Evolutionary conservation across 2,113 vertebrate species (phyloP).

Genomic region (Sander lucioperca): DNA sequence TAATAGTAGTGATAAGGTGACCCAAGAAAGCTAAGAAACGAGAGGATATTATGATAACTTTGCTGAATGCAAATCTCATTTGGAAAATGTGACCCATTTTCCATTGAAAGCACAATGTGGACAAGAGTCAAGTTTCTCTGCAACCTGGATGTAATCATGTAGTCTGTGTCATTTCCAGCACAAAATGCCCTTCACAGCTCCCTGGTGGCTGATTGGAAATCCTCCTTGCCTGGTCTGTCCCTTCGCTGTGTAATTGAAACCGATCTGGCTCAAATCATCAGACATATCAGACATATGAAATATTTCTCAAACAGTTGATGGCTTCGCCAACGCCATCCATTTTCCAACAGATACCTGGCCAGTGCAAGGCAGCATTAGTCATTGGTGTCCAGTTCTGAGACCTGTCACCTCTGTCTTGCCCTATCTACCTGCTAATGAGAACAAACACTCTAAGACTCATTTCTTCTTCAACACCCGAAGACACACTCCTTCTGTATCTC

Average conservation of each 20-base stretch:
- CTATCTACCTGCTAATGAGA: conserved; percentile 44
- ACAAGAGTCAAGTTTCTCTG: neutral
- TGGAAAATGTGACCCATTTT: neutral
- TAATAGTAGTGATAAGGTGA: neutral
- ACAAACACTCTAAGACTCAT: neutral
- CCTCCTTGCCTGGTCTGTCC: conserved; percentile 1
- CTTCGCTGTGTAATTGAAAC: conserved; percentile 30
- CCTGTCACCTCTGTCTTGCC: conserved; percentile 22
- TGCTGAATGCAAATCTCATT: neutral
- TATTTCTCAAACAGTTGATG: conserved; percentile 17
- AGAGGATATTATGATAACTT: neutral
- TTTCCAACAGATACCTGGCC: conserved; percentile 3
- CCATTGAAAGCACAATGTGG: neutral
- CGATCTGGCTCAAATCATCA: conserved; percentile 38
- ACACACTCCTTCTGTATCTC: neutral
- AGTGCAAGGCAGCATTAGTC: conserved; percentile 5
- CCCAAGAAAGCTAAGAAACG: neutral
- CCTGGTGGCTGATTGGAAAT: conserved; percentile 13
- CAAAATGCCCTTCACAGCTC: conserved; percentile 24
- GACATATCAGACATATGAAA: conserved; percentile 32
- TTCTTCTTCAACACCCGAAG: conserved; percentile 6
- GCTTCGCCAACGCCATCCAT: neutral
- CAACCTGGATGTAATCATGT: neutral
- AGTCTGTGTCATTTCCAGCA: conserved; percentile 5
- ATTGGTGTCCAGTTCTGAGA: conserved; percentile 5